Conservation (phyloP, 2,113 vertebrate species). For the Syngnathus typhle region DNA sequence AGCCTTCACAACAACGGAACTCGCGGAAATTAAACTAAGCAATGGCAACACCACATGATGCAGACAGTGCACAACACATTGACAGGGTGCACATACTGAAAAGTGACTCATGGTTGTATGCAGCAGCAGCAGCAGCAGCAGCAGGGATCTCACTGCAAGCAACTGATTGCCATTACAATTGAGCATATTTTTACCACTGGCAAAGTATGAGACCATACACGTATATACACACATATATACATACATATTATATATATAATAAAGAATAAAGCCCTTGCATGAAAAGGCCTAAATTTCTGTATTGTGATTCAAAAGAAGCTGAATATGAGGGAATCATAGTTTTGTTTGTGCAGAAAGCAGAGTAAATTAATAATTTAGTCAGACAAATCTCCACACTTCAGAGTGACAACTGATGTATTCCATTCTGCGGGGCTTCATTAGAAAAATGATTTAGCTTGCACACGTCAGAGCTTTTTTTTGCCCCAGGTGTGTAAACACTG, state of each 20-base stretch:
- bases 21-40: not conserved
- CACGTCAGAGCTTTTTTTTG: slow-evolving; percentile 22
- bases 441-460: slow-evolving; percentile 17
- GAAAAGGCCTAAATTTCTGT: slow-evolving; percentile 50
- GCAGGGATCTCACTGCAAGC: not conserved
- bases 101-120: not conserved
- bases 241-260: no score
- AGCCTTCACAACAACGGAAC: slow-evolving; percentile 1
- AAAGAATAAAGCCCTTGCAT: slow-evolving; percentile 51
- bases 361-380: slow-evolving; percentile 5
- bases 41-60: not conserved
- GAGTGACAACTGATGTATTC: slow-evolving; percentile 12
- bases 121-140: not conserved
- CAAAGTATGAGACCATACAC: not conserved
- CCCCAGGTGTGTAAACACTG: slow-evolving; percentile 46
- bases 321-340: slow-evolving; percentile 37
- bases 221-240: not conserved
- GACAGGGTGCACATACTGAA: no score
- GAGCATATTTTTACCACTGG: slow-evolving; percentile 1
- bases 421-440: slow-evolving; percentile 14
- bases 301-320: slow-evolving; percentile 46
- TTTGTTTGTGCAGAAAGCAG: slow-evolving; percentile 23
- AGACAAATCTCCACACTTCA: not conserved
- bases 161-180: not conserved
- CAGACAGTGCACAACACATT: not conserved